Percentiles rank a stretch among this genome's conserved stretches.
Conservation (phyloP, 1,140 invertebrate species). For the Dinothrombium tinctorium region DNA sequence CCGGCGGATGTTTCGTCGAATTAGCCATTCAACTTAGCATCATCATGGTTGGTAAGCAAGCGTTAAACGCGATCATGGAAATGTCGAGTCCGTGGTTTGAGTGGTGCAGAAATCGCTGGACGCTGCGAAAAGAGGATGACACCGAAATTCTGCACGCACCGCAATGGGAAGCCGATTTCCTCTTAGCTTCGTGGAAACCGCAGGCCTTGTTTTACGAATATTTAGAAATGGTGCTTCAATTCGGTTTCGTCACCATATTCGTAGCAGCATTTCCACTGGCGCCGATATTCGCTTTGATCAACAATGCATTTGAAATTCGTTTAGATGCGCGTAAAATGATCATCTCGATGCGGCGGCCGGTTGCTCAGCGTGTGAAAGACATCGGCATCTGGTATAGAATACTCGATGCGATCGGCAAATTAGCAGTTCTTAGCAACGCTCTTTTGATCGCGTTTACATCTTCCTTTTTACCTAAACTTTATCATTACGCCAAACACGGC, state of each 20-base stretch:
- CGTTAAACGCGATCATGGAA: conserved; percentile 35
- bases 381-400: conserved; percentile 61
- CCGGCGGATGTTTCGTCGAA: conserved; percentile 36
- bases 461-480: conserved; percentile 75
- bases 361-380: conserved; percentile 36
- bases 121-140: neutral
- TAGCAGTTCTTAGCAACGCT: conserved; percentile 81
- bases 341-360: conserved; percentile 54
- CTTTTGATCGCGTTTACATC: conserved; percentile 98
- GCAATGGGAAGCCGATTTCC: conserved; percentile 76
- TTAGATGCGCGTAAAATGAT: conserved; percentile 65
- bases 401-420: conserved; percentile 59
- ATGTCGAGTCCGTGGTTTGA: conserved; percentile 29
- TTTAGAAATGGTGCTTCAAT: conserved; percentile 86
- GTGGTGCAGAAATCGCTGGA: neutral
- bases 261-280: conserved; percentile 70
- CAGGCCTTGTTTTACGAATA: conserved; percentile 86
- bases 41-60: conserved; percentile 43
- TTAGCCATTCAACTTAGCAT: conserved; percentile 38
- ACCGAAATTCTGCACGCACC: conserved; percentile 19
- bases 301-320: conserved; percentile 70
- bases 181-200: conserved; percentile 62
- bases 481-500: conserved; percentile 42
- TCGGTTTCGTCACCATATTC: conserved; percentile 72
- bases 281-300: conserved; percentile 56